Percentiles rank a stretch among this genome's conserved stretches.
phyloP scores from a whole-genome alignment of 2,113 vertebrate species.

The Proteles cristata region DNA sequence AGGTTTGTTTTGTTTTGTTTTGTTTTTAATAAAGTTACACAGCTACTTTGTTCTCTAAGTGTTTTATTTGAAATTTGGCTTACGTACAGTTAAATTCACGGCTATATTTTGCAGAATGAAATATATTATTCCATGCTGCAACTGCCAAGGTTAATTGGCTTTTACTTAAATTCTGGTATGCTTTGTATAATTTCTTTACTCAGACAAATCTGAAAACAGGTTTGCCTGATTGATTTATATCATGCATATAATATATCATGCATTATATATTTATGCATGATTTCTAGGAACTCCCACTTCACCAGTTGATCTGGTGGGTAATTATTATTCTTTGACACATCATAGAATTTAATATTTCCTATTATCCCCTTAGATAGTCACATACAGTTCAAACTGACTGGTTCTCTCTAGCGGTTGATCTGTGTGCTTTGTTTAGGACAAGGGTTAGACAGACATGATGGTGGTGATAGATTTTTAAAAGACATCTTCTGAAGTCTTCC shows the following conservation, averaged over 20 bases:
- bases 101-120: neutral
- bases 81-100: neutral
- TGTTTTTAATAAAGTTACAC: neutral
- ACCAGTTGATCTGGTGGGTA: neutral
- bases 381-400: neutral
- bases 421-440: neutral
- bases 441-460: neutral
- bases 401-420: neutral
- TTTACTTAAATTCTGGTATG: neutral
- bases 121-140: neutral
- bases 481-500: neutral
- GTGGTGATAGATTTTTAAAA: neutral
- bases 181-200: neutral
- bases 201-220: neutral
- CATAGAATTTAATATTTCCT: neutral
- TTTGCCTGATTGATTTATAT: neutral
- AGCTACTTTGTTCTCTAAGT: neutral
- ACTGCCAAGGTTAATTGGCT: neutral
- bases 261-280: too few relatives aligned
- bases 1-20: neutral
- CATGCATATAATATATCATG: too few relatives aligned
- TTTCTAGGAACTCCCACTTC: neutral
- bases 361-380: neutral
- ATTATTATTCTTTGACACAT: neutral
- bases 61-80: constrained; percentile 7